Percentiles rank a stretch among this genome's conserved stretches.
Conservation (phyloP, 1,140 invertebrate species). For the Eumaeus atala region DNA sequence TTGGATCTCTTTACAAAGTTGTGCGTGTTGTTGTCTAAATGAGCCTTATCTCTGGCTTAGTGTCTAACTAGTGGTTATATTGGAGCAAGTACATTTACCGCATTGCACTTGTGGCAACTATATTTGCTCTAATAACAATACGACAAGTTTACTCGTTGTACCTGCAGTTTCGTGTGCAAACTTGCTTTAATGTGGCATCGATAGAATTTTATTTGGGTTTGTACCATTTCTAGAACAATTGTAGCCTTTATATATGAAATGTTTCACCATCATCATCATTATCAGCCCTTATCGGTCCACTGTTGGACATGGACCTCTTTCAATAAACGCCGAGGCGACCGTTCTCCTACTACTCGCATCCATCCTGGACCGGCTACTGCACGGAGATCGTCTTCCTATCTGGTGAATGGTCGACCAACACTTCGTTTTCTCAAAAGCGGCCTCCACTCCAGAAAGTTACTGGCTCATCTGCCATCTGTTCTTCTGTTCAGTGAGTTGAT, state of each 20-base stretch:
- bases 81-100: conserved; percentile 23
- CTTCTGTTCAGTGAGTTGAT: no score
- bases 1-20: conserved; percentile 47
- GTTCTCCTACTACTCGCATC: no score
- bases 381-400: no score
- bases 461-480: no score
- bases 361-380: no score
- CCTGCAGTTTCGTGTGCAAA: conserved; percentile 13
- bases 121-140: conserved; percentile 27
- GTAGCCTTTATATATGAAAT: no score
- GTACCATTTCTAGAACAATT: not conserved
- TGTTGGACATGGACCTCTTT: no score
- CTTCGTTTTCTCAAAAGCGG: no score
- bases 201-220: conserved; percentile 16
- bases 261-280: not conserved
- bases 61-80: conserved; percentile 26
- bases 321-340: no score
- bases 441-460: no score
- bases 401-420: no score
- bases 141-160: not conserved
- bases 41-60: conserved; percentile 34
- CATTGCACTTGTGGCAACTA: conserved; percentile 23
- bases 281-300: no score
- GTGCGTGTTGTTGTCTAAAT: conserved; percentile 50
- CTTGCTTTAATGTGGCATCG: conserved; percentile 5